Evolutionary conservation across 2,797 vertebrate species (phyloP).

Genomic region (Brachyalestes nurse): DNA sequence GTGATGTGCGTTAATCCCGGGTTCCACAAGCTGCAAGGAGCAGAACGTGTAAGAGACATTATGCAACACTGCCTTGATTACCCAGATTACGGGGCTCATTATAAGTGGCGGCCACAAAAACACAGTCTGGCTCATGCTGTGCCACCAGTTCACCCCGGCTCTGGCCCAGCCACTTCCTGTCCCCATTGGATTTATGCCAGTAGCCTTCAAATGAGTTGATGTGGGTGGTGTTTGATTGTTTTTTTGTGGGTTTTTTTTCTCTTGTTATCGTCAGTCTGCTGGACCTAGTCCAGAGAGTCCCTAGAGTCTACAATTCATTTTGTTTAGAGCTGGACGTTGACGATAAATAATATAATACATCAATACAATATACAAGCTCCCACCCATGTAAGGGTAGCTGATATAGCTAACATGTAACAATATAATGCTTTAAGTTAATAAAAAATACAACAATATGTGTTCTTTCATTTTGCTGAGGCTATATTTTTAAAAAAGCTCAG

Average conservation of each 20-base stretch:
- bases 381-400: background rate
- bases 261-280: background rate
- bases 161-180: constrained; percentile 34
- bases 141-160: background rate
- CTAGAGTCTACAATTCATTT: background rate
- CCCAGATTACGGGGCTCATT: constrained; percentile 35
- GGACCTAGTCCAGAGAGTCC: background rate
- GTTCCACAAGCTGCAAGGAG: constrained; percentile 6
- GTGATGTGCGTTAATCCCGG: constrained; percentile 40
- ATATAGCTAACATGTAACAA: background rate
- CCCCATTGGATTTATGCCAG: constrained; percentile 14
- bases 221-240: constrained; percentile 1
- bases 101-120: constrained; percentile 27
- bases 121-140: background rate
- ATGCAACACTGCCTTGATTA: constrained; percentile 48
- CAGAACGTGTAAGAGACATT: constrained; percentile 36
- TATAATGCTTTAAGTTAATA: background rate
- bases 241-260: background rate
- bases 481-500: background rate
- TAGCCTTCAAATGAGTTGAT: background rate
- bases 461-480: background rate
- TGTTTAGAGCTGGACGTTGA: background rate
- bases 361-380: background rate
- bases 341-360: background rate
- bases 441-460: background rate